phyloP scores from a whole-genome alignment of 1,140 invertebrate genomes.

The Leptoteleia sp. region DNA sequence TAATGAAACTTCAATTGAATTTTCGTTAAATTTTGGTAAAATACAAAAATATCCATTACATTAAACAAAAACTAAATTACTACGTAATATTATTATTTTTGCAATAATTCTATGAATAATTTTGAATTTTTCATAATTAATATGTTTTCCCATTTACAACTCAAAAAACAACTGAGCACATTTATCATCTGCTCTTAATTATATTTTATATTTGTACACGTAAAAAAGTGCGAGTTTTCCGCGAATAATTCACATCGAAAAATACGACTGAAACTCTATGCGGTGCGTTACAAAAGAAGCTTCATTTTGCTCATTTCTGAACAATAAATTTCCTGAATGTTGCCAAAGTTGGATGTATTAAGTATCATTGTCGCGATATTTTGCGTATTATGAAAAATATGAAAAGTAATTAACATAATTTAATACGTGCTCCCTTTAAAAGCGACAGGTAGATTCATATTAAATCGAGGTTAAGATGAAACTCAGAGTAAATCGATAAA shows the following conservation, averaged over 20 bases:
- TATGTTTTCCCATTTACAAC: too few species aligned
- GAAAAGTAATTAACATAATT: constrained; percentile 54
- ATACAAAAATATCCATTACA: too few species aligned
- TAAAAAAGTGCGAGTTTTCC: too few species aligned
- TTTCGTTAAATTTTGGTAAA: too few species aligned
- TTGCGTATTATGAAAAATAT: constrained; percentile 17
- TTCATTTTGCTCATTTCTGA: not conserved
- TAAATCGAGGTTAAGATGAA: constrained; percentile 49
- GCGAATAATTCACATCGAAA: not conserved
- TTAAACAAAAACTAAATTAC: too few species aligned
- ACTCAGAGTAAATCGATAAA: constrained; percentile 53
- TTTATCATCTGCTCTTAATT: too few species aligned
- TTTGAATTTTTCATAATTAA: too few species aligned
- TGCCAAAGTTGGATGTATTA: constrained; percentile 8
- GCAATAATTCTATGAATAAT: too few species aligned
- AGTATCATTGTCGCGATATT: not conserved
- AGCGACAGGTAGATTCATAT: constrained; percentile 47
- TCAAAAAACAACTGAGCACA: too few species aligned
- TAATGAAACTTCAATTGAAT: too few species aligned
- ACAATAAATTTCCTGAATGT: constrained; percentile 5
- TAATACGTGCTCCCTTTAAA: constrained; percentile 32
- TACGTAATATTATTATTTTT: too few species aligned
- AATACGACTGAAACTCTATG: not conserved
- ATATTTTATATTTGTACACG: too few species aligned
- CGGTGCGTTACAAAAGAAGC: not conserved